phyloP scores from a whole-genome alignment of 2,113 vertebrate species.

The Pristiophorus japonicus region DNA sequence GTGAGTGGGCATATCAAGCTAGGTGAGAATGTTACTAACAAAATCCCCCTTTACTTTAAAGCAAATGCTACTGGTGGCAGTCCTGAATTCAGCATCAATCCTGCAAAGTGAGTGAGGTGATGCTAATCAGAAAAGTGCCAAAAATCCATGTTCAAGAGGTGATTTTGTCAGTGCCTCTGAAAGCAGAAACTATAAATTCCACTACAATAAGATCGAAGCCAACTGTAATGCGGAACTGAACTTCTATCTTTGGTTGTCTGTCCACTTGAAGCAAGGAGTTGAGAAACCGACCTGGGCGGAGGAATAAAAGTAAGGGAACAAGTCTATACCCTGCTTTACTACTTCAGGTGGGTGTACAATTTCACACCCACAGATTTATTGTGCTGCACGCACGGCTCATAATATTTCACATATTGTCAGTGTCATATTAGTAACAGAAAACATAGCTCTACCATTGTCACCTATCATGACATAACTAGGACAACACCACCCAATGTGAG shows the following conservation, averaged over 20 bases:
- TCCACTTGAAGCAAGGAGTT: background rate
- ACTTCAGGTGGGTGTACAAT: background rate
- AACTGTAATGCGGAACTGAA: background rate
- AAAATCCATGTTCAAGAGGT: background rate
- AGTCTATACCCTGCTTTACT: background rate
- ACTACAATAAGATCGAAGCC: background rate
- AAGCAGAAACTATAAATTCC: background rate
- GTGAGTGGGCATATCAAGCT: background rate
- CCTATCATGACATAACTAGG: background rate
- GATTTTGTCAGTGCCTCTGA: background rate
- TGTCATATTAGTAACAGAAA: background rate
- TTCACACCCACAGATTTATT: background rate
- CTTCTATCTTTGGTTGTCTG: too few species aligned
- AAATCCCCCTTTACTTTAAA: background rate
- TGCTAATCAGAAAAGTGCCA: background rate
- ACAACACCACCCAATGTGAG: background rate
- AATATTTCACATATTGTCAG: background rate
- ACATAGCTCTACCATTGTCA: background rate
- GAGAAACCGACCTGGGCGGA: background rate
- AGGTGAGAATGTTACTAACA: background rate
- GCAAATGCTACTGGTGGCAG: background rate
- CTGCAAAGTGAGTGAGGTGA: background rate
- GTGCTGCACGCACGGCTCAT: background rate
- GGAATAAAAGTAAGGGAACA: background rate
- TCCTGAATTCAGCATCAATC: background rate